Base-by-base conservation (phyloP, 64 coral and sea anemone species). In the Stylophora pistillata region DNA sequence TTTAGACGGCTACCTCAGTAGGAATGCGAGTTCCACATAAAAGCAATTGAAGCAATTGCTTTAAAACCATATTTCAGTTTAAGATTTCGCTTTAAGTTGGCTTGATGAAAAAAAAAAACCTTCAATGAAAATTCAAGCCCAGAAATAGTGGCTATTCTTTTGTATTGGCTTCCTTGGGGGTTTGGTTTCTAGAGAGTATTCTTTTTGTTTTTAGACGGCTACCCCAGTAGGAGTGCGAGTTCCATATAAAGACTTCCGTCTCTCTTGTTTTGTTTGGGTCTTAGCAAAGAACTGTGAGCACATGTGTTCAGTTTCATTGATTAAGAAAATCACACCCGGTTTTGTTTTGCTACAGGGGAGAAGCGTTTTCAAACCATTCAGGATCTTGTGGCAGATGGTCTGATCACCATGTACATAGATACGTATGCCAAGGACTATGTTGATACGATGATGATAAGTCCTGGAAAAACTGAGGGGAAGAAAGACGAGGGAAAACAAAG, bases 321-420 rank as follows among this genome's bases (percentile, higher is more conserved):
- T 37, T 37, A 84, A 53, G 32, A 23, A 41, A 84, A 68, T 84
- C 33, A 69, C 21, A 32, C 16, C 61, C 47, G 1, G 32, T 37
- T 82, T 84, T 84, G 30, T 84, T 70, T 62, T 26, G 58, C 65
- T 53, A 54, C 55, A 98, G 96, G 93, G 66, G 96, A 98, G 32
- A 98, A 98, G 58, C 87, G 96, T 23, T 98, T 98, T 59, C 93
- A 98, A 25, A 98, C 93, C 32, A 92, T 98, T 47, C 78, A 98
- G 52, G 96, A 98, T 80, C 93, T 98, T 29, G 96, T 98, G 30
- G 96, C 93, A 15, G 96, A 98, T 95, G 96, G 96, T 13, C 84
- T 98, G 56, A 98, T 98, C 55, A 90, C 93, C 10, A 95, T 95
- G 96, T 98, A 98, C 83, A 98, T 98, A 71, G 96, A 98, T 65